A percentile compares a stretch with the other conserved stretches of the same genome.
Conservation (phyloP, 2,888 invertebrate species). For the Acanthosepion lycidas region DNA sequence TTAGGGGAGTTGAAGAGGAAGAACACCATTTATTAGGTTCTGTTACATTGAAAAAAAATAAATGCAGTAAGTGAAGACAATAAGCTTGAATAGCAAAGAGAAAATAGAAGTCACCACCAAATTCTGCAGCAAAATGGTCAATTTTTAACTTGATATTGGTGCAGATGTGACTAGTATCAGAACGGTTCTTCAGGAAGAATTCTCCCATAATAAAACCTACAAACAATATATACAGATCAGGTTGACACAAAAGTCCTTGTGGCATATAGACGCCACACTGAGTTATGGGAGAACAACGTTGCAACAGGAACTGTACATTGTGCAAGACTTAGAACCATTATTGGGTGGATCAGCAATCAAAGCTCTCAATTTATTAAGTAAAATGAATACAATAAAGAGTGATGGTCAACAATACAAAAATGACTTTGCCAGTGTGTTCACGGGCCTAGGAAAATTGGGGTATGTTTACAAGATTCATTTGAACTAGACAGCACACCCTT, state of each 20-base stretch:
- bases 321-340: background rate
- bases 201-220: background rate
- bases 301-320: background rate
- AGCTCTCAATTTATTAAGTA: background rate
- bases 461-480: no score
- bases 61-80: no score
- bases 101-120: background rate
- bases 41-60: no score
- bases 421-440: no score
- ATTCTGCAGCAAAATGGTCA: background rate
- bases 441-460: no score
- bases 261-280: background rate
- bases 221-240: conserved; percentile 43
- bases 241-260: background rate
- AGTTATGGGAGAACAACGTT: conserved; percentile 3
- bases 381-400: no score
- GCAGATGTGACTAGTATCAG: conserved; percentile 46
- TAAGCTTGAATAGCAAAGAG: no score
- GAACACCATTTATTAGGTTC: no score
- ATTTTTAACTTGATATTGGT: conserved; percentile 35
- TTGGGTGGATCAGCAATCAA: background rate
- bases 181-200: conserved; percentile 36
- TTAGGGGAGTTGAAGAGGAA: no score
- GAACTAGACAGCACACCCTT: no score
- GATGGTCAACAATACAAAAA: no score